Base-by-base conservation (phyloP, 2,888 invertebrate genomes). In the Synanthedon andrenaeformis region DNA sequence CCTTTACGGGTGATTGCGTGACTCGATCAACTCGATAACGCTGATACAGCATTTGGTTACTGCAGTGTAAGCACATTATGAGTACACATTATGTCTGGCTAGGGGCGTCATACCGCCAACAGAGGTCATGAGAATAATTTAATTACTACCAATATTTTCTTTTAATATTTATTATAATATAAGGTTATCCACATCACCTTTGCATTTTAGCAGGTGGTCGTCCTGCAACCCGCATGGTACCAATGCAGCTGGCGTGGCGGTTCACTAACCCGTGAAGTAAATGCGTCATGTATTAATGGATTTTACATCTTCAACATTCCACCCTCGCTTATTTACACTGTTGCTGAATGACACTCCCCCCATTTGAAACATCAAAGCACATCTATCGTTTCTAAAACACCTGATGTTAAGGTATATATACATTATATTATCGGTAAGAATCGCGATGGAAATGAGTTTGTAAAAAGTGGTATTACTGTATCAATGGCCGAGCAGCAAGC, bases 241-340 rank as follows among this genome's bases (percentile, higher is more conserved):
- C 58, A 60, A 56, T 58, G 72, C 84, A 82, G 79, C 83, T 82
- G 83, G 70, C 71, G 35, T 19, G 11, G 56, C 8, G 35, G 75
- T 73, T 74, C 74, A 76, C 63, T 75, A 71, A 77, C 79, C 76
- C 69, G 59, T 64, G 64, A 66, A 70, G 45, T 45, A 45, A 64
- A 67, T 59, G 65, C 66, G 63, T 61, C 62, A 59, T 64, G 56
- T 59, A 62, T 59, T 72, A 76, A 73, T 75, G 64, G 60, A 63
- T 64, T 68, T 66, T 62, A 67, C 62, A 70, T 72, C 70, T 60
- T 52, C 58, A 59, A 51, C 28, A 23, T 14, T 45, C 41, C 41
- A 10, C 41, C 14, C 49, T 41, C 41, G 23, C 11, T 51, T 49
- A 41, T 49, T 49, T 23, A 35, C 13, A 51, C 48, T 49, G 13